Conservation (phyloP, 2,113 vertebrate genomes). For the Megaceryle torquata region DNA sequence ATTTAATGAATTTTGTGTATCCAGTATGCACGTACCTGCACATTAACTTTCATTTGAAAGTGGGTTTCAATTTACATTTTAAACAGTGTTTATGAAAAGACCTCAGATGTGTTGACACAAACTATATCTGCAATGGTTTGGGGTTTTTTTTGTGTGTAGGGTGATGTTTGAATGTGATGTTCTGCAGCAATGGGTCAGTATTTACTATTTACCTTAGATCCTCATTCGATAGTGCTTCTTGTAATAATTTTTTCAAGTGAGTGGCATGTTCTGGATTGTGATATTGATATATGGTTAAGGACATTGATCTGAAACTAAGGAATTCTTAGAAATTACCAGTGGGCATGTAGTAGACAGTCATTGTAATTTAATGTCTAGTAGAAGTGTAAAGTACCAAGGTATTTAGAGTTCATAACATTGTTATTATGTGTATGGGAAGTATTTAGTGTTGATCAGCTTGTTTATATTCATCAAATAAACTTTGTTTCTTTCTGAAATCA, state of each 20-base stretch:
- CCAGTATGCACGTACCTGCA: constrained; percentile 79
- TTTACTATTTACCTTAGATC: constrained; percentile 71
- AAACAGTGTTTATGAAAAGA: constrained; percentile 78
- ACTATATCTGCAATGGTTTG: constrained; percentile 63
- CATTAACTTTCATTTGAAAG: constrained; percentile 85
- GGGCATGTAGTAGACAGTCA: constrained; percentile 86
- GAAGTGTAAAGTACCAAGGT: constrained; percentile 77
- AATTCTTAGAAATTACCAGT: constrained; percentile 79
- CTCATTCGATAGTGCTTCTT: constrained; percentile 81
- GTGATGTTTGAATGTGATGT: constrained; percentile 80
- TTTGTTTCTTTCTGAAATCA: constrained; percentile 84
- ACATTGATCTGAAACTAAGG: constrained; percentile 83
- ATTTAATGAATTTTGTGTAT: constrained; percentile 83
- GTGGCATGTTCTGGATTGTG: constrained; percentile 87
- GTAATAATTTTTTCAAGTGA: constrained; percentile 85
- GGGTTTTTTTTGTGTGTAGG: constrained; percentile 72
- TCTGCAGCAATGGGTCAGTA: constrained; percentile 76
- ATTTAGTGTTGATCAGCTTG: constrained; percentile 85
- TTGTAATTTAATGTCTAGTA: constrained; percentile 81
- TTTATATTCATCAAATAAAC: constrained; percentile 94
- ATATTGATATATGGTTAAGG: constrained; percentile 83
- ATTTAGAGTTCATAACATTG: constrained; percentile 80
- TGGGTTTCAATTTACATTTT: constrained; percentile 76
- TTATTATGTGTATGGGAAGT: constrained; percentile 84
- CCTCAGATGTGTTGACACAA: constrained; percentile 73